A percentile compares a stretch with the other conserved stretches of the same genome.
phyloP scores from a whole-genome alignment of 2,113 vertebrate genomes.

The Sisor rabdophorus region DNA sequence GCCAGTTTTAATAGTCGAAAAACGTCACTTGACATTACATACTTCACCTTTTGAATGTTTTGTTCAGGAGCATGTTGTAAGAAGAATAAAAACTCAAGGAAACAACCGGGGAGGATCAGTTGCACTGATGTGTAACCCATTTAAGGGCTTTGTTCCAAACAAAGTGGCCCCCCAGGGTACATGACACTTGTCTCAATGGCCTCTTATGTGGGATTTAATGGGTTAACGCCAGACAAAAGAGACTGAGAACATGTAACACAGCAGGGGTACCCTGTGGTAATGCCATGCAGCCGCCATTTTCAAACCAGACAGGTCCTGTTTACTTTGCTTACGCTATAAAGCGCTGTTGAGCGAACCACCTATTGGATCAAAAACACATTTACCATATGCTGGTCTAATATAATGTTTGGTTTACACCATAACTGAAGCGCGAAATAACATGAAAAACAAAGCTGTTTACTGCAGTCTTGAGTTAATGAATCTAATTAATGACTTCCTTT shows the following conservation, averaged over 20 bases:
- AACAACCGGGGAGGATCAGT: slow-evolving; percentile 38
- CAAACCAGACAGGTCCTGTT: slow-evolving; percentile 44
- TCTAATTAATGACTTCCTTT: background rate
- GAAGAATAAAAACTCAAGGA: slow-evolving; percentile 31
- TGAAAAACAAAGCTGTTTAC: slow-evolving; percentile 21
- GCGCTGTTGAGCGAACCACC: slow-evolving; percentile 27
- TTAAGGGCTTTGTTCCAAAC: slow-evolving; percentile 53
- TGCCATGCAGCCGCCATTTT: slow-evolving; percentile 43
- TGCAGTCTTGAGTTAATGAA: background rate
- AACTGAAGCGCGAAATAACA: background rate
- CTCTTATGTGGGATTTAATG: slow-evolving; percentile 55
- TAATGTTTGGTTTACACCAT: background rate
- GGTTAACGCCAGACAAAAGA: slow-evolving; percentile 56
- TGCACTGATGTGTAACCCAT: slow-evolving; percentile 54
- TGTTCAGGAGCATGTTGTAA: slow-evolving; percentile 21
- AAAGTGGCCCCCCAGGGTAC: slow-evolving; percentile 53
- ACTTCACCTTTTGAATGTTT: slow-evolving; percentile 27
- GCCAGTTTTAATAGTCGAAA: background rate
- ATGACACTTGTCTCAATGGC: slow-evolving; percentile 52
- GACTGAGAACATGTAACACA: slow-evolving; percentile 46
- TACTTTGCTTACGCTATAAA: slow-evolving; percentile 30
- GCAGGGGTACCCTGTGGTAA: slow-evolving; percentile 42
- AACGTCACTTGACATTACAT: slow-evolving; percentile 23
- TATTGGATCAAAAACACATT: slow-evolving; percentile 6
- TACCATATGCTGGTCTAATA: background rate